These are phyloP conservation scores for Pachycephala philippinensis DNA, from an alignment of 2,113 vertebrate species.

Conservation along the genomic window DNA sequence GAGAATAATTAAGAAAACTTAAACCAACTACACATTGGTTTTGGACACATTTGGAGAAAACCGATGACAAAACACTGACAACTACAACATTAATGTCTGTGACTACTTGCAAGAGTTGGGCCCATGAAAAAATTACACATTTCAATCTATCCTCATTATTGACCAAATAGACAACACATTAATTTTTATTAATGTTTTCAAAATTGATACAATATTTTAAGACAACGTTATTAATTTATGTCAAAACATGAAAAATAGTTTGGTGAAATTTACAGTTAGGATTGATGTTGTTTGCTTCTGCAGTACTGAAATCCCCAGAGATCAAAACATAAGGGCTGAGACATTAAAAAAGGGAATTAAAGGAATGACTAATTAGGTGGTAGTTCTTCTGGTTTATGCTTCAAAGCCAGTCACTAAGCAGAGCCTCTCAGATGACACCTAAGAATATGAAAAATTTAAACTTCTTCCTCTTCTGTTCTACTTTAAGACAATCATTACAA, in stretches of 20 bases:
- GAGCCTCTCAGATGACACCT: neutral
- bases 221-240: neutral
- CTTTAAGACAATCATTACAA: neutral
- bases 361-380: neutral
- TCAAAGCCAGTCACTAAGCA: neutral
- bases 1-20: neutral
- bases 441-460: neutral
- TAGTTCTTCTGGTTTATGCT: neutral
- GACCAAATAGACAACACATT: neutral
- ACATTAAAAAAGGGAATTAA: neutral
- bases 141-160: neutral
- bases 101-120: neutral
- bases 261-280: neutral
- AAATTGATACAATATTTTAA: neutral
- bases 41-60: neutral
- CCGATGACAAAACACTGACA: neutral
- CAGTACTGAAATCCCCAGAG: neutral
- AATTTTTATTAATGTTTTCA: neutral
- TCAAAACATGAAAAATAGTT: neutral
- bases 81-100: neutral
- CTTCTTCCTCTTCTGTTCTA: neutral
- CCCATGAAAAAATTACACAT: neutral
- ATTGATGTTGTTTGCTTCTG: neutral
- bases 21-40: accelerated
- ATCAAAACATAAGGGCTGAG: neutral